Evolutionary conservation across 2,113 vertebrate species (phyloP).

Genomic region (Anser brachyrhynchus): DNA sequence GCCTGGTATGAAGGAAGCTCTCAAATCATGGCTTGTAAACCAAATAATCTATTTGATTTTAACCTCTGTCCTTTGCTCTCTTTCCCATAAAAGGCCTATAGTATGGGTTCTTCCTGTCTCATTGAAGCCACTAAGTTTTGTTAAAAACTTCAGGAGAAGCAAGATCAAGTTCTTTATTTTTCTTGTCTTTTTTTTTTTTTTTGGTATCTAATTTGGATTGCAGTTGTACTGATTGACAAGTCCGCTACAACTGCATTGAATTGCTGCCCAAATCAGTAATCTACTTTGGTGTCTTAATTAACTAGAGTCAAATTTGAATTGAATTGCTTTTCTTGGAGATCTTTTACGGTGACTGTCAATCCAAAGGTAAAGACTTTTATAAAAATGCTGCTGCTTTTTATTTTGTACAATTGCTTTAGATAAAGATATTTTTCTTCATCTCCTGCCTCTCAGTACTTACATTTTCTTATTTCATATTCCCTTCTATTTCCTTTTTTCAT

Average conservation of each 20-base stretch:
- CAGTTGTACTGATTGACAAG: conserved; percentile 48
- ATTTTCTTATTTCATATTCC: conserved; percentile 50
- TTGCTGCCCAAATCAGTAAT: conserved; percentile 57
- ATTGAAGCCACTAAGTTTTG: background rate
- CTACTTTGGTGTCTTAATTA: conserved; percentile 64
- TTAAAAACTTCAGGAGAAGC: background rate
- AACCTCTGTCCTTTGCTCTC: background rate
- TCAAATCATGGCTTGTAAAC: background rate
- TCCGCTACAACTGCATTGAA: conserved; percentile 43
- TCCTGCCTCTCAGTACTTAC: conserved; percentile 44
- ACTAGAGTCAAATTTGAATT: conserved; percentile 57
- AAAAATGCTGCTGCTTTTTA: conserved; percentile 47
- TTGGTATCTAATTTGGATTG: conserved; percentile 12
- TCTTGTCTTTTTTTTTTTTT: background rate
- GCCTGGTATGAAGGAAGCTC: background rate
- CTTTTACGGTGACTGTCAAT: conserved; percentile 55
- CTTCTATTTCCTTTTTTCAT: conserved; percentile 39
- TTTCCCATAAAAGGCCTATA: background rate
- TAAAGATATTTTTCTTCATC: conserved; percentile 59
- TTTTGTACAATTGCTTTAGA: conserved; percentile 56
- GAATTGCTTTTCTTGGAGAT: conserved; percentile 58
- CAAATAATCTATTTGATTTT: background rate
- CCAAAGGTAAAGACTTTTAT: conserved; percentile 58
- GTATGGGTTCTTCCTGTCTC: background rate
- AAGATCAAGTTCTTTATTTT: background rate